Base-by-base conservation (phyloP, 2,797 vertebrate species). In the Microcaecilia unicolor region DNA sequence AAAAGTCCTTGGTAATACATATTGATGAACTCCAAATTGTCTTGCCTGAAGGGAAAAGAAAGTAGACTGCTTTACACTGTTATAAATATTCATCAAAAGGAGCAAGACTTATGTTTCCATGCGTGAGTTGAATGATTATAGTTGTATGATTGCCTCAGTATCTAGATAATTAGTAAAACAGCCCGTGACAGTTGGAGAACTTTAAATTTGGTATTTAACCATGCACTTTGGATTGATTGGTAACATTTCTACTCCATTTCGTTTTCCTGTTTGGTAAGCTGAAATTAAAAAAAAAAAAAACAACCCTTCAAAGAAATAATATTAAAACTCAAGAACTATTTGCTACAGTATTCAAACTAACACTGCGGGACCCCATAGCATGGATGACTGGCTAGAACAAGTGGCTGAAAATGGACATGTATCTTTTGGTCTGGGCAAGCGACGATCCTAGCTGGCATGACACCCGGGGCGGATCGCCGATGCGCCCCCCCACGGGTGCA, bases 1-100 rank as follows among this genome's bases (percentile, higher is more conserved):
- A 86, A 79, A 90, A 90, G 87, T 91, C 88, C 84, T 91, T 85
- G 81, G 86, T 90, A 93, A 93, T 92, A 84, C 88, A 93, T 91
- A 92, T 88, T 93, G 89, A 93, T 93, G 91, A 90, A 91, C 88
- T 91, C 85, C 88, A 93, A 92, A 93, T 91, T 87, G 87, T 91
- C 86, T 89, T 85, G 85, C 89, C 88, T 87, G 78, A 75, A 86
- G 88, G 84, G 78, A 88, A 74, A 81, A 81, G 80, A 80, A 83
- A 86, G 85, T 85, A 76, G 78, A 79, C 82, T 85, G 79, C 84
- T 91, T 90, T 85, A 87, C 85, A 81, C 85, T 80, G 72, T 87
- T 84, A 90, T 92, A 91, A 91, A 93, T 92, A 93, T 92, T 91
- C 87, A 92, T 89, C 67, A 86, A 77, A n/a, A 78, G 73, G 76